Conservation (phyloP, 2,888 invertebrate genomes). For the Sinelater perroti region DNA sequence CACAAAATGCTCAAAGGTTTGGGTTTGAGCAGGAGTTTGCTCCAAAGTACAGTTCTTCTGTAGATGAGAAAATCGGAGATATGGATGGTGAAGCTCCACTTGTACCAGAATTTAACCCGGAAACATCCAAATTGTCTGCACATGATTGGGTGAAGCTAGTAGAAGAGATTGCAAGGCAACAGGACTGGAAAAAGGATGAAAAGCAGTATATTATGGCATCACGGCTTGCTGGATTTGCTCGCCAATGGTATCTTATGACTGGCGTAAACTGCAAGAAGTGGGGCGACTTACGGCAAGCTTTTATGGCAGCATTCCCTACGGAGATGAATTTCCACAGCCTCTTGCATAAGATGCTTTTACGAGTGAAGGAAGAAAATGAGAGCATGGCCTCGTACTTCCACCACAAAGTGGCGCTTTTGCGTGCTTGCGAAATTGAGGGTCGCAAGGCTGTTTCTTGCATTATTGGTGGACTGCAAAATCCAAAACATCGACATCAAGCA, state of each 20-base stretch:
- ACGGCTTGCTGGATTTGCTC: conserved; percentile 43
- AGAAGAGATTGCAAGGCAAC: conserved; percentile 39
- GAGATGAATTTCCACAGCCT: conserved; percentile 38
- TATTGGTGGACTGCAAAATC: conserved; percentile 44
- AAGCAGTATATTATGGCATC: conserved; percentile 44
- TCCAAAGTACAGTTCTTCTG: not conserved
- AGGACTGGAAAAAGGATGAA: conserved; percentile 43
- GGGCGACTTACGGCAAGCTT: conserved; percentile 34
- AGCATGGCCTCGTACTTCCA: conserved; percentile 45
- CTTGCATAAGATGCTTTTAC: conserved; percentile 41
- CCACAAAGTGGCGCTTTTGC: conserved; percentile 44
- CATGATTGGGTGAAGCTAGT: conserved; percentile 42
- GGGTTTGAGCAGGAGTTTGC: not conserved
- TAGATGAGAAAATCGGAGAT: not conserved
- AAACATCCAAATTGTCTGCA: conserved; percentile 39
- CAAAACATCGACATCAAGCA: conserved; percentile 4
- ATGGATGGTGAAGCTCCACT: conserved; percentile 7
- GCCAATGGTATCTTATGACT: conserved; percentile 46
- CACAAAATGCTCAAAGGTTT: not conserved
- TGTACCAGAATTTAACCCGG: conserved; percentile 46
- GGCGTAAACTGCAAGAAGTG: conserved; percentile 38
- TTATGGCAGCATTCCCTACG: conserved; percentile 39
- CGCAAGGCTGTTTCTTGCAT: conserved; percentile 48
- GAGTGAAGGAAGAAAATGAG: conserved; percentile 42
- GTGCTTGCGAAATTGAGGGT: conserved; percentile 43